Base-by-base conservation (phyloP, 2,113 vertebrate genomes). In the Saimiri boliviensis region DNA sequence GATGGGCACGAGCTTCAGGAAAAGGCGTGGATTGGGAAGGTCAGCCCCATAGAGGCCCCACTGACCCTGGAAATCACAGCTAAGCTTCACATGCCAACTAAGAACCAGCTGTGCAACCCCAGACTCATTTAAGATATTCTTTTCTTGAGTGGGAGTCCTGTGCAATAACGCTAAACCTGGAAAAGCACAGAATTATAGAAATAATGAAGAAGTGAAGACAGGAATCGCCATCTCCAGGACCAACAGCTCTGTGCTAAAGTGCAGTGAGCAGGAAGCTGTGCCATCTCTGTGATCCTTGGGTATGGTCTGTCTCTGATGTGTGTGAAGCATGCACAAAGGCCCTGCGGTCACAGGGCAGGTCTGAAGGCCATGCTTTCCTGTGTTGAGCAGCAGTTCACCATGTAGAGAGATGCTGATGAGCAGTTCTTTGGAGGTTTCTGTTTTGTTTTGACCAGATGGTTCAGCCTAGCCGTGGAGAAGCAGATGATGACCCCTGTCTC, bases 201-300 rank as follows among this genome's bases (percentile, higher is more conserved):
- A 32, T 8, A 25, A 86, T 4, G 13, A 30, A 70, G 47, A 42
- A 25, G 35, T 0, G 16, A 71, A 19, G 37, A 40, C 3, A 2
- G 8, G 8, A 12, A 12, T 2, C 3, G 14, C 23, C 23, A 60
- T 3, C 56, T 66, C 25, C 4, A 12, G 52, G 6, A 0, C 14
- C 82, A 8, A 3, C 3, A 8, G 35, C 21, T n/a, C 3, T 2
- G 74, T 17, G 68, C 1, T 7, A 0, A 12, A 12, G 81, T 3
- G 2, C 2, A 21, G 37, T 0, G 19, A 6, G 2, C 9, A 1
- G 0, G 4, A 0, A 23, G 37, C 2, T 8, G 0, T 0, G 35
- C 0, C 0, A 7, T 30, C 42, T 32, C 32, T 1, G n/a, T 5
- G 76, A 32, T 14, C 54, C 0, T 7, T 6, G n/a, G 4, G 19